Percentiles rank a stretch among this genome's conserved stretches.
Evolutionary conservation across 2,888 invertebrate genomes (phyloP).

Genomic region (Esperia sulphurella): DNA sequence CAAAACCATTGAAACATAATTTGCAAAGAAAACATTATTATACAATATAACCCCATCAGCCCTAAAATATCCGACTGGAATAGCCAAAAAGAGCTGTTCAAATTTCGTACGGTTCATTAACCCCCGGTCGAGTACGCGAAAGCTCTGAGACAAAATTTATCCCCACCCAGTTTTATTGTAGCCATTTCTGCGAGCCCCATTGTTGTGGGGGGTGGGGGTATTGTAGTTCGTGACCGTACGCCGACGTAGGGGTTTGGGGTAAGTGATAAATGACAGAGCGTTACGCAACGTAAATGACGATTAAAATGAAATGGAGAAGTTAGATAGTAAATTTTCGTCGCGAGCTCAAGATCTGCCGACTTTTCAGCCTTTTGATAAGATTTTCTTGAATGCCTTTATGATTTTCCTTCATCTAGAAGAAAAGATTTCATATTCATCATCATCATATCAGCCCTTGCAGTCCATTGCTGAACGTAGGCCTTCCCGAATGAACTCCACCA

Average conservation of each 20-base stretch:
- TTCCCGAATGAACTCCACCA: too few relatives aligned
- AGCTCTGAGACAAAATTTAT: constrained; percentile 13
- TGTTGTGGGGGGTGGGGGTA: constrained; percentile 6
- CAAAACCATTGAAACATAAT: not conserved
- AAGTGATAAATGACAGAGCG: constrained; percentile 12
- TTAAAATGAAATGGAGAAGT: constrained; percentile 1
- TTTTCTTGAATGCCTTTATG: too few relatives aligned
- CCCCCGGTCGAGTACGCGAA: not conserved
- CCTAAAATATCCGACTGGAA: not conserved
- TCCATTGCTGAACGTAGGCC: too few relatives aligned
- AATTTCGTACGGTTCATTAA: not conserved
- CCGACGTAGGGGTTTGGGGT: constrained; percentile 5
- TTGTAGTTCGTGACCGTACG: constrained; percentile 3
- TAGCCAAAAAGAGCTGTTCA: not conserved
- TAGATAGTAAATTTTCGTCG: not conserved
- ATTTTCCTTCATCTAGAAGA: too few relatives aligned
- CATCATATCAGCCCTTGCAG: too few relatives aligned
- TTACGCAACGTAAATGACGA: not conserved
- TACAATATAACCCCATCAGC: not conserved
- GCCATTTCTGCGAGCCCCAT: constrained; percentile 11
- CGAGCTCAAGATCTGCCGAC: not conserved
- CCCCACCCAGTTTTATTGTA: constrained; percentile 13
- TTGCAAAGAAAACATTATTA: constrained; percentile 1
- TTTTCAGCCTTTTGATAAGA: too few relatives aligned
- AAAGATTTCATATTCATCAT: too few relatives aligned